phyloP scores from a whole-genome alignment of 2,888 invertebrate species.

The Aelia acuminata region DNA sequence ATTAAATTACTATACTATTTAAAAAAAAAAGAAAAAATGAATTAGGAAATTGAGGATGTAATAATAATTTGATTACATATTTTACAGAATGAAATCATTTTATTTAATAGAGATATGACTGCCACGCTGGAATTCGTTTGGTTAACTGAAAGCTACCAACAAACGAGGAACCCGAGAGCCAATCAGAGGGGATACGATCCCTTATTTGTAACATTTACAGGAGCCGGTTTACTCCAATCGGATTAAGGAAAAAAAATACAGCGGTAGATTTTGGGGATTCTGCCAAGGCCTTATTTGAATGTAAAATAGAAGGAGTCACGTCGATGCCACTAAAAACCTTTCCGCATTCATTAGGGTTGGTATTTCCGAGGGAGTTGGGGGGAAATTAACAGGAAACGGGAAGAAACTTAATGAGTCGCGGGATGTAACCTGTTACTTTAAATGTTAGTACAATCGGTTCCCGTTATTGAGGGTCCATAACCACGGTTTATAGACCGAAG shows the following conservation, averaged over 20 bases:
- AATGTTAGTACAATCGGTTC: background rate
- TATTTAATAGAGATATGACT: background rate
- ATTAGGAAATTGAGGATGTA: too few relatives aligned
- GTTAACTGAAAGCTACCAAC: background rate
- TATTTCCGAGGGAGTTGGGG: background rate
- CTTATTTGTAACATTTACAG: conserved; percentile 32
- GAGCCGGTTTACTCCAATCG: conserved; percentile 26
- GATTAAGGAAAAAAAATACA: conserved; percentile 20
- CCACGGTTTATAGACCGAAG: background rate
- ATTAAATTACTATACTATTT: too few relatives aligned
- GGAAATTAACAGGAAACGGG: conserved; percentile 43
- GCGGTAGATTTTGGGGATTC: conserved; percentile 24
- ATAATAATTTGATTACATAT: too few relatives aligned
- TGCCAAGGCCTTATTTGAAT: conserved; percentile 43
- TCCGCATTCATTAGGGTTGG: conserved; percentile 44
- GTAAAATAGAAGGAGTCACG: conserved; percentile 42
- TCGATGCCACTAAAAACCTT: conserved; percentile 34
- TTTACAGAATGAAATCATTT: too few relatives aligned
- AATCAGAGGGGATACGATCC: background rate
- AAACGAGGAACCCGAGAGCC: background rate
- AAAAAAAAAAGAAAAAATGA: too few relatives aligned
- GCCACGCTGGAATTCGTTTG: background rate
- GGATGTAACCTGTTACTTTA: background rate
- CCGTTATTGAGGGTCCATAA: background rate
- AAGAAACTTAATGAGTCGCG: conserved; percentile 30